These are phyloP conservation scores for Trichopria drosophilae DNA, from an alignment of 2,888 invertebrate genomes.

Conservation along the genomic window DNA sequence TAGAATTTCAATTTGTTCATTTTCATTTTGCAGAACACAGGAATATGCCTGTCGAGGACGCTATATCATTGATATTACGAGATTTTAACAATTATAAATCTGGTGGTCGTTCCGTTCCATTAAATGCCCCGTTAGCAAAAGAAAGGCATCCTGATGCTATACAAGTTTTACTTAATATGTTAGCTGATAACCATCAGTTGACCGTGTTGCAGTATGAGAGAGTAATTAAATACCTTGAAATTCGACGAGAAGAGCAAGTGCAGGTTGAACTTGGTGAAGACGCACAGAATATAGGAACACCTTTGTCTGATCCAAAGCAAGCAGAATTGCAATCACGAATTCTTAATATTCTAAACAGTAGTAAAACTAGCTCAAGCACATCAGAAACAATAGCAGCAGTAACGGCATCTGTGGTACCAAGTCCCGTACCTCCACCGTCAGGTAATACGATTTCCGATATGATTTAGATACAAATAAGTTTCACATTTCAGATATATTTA, in stretches of 20 bases:
- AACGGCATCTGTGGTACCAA: constrained; percentile 50
- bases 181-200: constrained; percentile 79
- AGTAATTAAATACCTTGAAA: constrained; percentile 72
- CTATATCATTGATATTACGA: constrained; percentile 74
- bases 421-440: constrained; percentile 49
- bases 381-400: constrained; percentile 45
- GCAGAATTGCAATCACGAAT: constrained; percentile 77
- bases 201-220: constrained; percentile 80
- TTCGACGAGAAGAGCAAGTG: constrained; percentile 73
- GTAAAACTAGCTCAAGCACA: constrained; percentile 47
- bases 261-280: constrained; percentile 74
- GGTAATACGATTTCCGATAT: constrained; percentile 44
- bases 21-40: constrained; percentile 82
- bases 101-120: constrained; percentile 63
- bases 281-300: constrained; percentile 60
- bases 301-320: constrained; percentile 63
- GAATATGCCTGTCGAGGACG: constrained; percentile 94
- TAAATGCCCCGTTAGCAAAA: constrained; percentile 59
- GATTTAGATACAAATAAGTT: not conserved
- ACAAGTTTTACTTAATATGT: constrained; percentile 67
- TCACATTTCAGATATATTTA: constrained; percentile 9
- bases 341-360: constrained; percentile 74
- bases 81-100: constrained; percentile 69
- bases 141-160: constrained; percentile 58
- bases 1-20: constrained; percentile 16